These are phyloP conservation scores for Ornithoptera priamus DNA, from an alignment of 2,888 invertebrate species.

Conservation along the genomic window DNA sequence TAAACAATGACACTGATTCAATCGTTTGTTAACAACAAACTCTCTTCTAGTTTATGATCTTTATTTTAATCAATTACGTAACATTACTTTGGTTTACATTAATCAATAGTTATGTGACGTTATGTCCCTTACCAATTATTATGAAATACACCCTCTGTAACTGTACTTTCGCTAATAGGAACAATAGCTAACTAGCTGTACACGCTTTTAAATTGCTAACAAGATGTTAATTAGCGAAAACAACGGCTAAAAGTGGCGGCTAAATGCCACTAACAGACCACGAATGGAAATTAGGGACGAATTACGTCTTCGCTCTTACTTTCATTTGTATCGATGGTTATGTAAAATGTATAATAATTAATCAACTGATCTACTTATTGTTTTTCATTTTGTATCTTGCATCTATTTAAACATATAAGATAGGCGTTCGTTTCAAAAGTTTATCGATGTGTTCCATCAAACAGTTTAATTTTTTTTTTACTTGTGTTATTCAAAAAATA, in stretches of 20 bases:
- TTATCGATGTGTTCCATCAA: slow-evolving; percentile 38
- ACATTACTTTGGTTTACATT: slow-evolving; percentile 41
- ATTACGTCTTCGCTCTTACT: slow-evolving; percentile 73
- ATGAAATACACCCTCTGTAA: slow-evolving; percentile 57
- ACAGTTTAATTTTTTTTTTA: slow-evolving; percentile 9
- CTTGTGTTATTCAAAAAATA: background rate
- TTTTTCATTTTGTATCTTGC: slow-evolving; percentile 51
- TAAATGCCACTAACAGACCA: slow-evolving; percentile 64
- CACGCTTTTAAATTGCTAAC: slow-evolving; percentile 75
- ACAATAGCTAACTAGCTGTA: slow-evolving; percentile 48
- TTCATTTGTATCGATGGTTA: slow-evolving; percentile 67
- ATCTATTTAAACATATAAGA: slow-evolving; percentile 41
- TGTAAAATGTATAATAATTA: slow-evolving; percentile 62
- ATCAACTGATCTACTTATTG: slow-evolving; percentile 65
- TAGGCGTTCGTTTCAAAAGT: slow-evolving; percentile 25
- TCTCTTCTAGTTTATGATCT: slow-evolving; percentile 30
- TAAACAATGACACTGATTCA: too few relatives aligned
- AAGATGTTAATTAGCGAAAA: slow-evolving; percentile 78
- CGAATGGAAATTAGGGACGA: slow-evolving; percentile 77
- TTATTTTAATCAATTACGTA: slow-evolving; percentile 53
- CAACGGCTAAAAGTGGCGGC: slow-evolving; percentile 63
- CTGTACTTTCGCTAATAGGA: slow-evolving; percentile 62
- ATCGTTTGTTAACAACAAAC: too few relatives aligned
- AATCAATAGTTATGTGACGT: slow-evolving; percentile 51
- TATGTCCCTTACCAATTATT: slow-evolving; percentile 66